phyloP scores from a whole-genome alignment of 2,797 vertebrate genomes.

The Pangasius djambal region DNA sequence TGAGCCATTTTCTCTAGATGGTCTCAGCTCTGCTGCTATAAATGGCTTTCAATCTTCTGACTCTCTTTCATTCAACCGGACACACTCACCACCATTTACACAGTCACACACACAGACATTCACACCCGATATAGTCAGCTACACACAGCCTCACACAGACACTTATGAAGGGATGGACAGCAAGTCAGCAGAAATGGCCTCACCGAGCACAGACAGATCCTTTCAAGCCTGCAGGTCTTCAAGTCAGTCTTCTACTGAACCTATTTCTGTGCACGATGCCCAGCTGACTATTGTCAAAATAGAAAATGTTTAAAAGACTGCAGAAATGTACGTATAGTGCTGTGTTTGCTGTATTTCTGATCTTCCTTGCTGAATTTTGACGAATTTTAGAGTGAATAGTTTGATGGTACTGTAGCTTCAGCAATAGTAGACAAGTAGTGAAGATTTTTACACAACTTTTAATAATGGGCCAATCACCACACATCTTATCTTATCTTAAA shows the following conservation, averaged over 20 bases:
- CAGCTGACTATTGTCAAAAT: constrained; percentile 84
- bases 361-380: constrained; percentile 15
- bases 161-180: constrained; percentile 62
- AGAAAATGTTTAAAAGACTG: constrained; percentile 74
- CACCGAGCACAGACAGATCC: constrained; percentile 61
- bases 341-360: constrained; percentile 6
- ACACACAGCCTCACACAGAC: constrained; percentile 68
- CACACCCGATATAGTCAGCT: constrained; percentile 65
- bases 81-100: constrained; percentile 46
- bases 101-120: constrained; percentile 60
- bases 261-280: constrained; percentile 66
- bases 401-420: constrained; percentile 18
- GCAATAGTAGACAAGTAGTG: neutral
- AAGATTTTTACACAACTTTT: neutral
- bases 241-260: constrained; percentile 54
- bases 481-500: no score
- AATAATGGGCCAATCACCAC: neutral
- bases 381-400: neutral
- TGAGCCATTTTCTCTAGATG: constrained; percentile 74
- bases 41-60: constrained; percentile 74
- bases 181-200: constrained; percentile 65
- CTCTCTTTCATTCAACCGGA: constrained; percentile 63
- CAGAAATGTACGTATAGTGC: neutral
- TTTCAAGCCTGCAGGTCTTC: constrained; percentile 70
- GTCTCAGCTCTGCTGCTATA: constrained; percentile 67